phyloP scores from a whole-genome alignment of 2,113 vertebrate species.

The Dasyornis broadbenti region DNA sequence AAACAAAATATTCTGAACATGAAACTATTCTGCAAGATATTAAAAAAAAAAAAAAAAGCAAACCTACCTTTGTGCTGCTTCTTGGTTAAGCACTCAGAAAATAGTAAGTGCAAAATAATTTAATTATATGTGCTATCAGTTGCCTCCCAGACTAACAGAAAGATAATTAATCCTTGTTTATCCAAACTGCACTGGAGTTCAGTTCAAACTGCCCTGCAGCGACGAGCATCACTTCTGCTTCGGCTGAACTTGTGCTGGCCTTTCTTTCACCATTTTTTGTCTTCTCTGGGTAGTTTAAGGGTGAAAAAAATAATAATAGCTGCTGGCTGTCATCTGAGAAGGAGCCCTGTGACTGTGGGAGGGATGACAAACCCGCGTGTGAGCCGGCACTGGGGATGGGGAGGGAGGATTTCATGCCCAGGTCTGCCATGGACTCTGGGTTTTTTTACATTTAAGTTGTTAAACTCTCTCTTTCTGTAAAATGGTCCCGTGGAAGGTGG shows the following conservation, averaged over 20 bases:
- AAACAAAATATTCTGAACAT: slow-evolving; percentile 51
- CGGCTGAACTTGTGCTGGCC: slow-evolving; percentile 22
- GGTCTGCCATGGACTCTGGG: fast-evolving
- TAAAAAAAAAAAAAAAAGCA: neutral
- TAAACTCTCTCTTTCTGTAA: neutral
- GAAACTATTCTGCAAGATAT: slow-evolving; percentile 49
- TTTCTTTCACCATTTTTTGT: neutral
- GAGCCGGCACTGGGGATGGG: too few species aligned
- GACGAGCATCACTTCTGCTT: slow-evolving; percentile 18
- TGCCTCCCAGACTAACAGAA: slow-evolving; percentile 60
- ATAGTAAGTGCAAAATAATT: slow-evolving; percentile 71
- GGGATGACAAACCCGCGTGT: fast-evolving
- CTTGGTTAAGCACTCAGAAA: slow-evolving; percentile 49
- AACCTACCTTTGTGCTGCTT: slow-evolving; percentile 27
- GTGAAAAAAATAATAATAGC: neutral
- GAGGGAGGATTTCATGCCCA: neutral
- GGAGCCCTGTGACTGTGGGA: neutral
- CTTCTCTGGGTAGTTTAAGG: neutral
- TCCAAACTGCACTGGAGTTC: slow-evolving; percentile 47
- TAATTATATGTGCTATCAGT: slow-evolving; percentile 70
- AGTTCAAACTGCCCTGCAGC: slow-evolving; percentile 48
- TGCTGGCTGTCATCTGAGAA: neutral
- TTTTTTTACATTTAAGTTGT: neutral
- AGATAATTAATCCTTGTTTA: slow-evolving; percentile 72
- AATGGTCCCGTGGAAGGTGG: neutral